phyloP scores from a whole-genome alignment of 2,113 vertebrate genomes.

The Aegotheles bennettii region DNA sequence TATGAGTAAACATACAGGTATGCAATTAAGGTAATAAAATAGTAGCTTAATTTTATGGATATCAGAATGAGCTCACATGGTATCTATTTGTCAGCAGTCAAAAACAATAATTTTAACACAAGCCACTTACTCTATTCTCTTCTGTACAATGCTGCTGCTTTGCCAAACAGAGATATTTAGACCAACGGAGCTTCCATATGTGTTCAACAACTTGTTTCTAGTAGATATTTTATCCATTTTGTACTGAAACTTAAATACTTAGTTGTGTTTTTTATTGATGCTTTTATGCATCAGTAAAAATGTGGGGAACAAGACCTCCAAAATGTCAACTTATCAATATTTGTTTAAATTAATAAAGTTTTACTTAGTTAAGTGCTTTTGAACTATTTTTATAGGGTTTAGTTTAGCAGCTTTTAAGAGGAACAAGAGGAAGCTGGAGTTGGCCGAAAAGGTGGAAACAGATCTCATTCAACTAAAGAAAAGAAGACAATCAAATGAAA shows the following conservation, averaged over 20 bases:
- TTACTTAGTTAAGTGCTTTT: slow-evolving; percentile 25
- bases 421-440: slow-evolving; percentile 97
- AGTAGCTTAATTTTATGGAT: slow-evolving; percentile 6
- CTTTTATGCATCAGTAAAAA: background rate
- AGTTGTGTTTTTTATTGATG: background rate
- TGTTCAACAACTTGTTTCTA: background rate
- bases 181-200: background rate
- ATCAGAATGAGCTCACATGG: slow-evolving; percentile 15
- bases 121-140: background rate
- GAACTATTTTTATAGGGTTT: slow-evolving; percentile 83
- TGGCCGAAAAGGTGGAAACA: slow-evolving; percentile 94
- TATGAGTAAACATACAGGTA: background rate
- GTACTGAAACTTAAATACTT: background rate
- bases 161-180: slow-evolving; percentile 1
- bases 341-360: background rate
- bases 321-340: background rate
- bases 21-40: slow-evolving; percentile 32
- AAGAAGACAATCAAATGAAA: slow-evolving; percentile 93
- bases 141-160: slow-evolving; percentile 3
- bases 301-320: background rate
- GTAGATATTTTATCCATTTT: background rate
- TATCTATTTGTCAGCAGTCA: slow-evolving; percentile 53
- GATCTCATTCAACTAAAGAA: slow-evolving; percentile 89
- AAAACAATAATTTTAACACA: slow-evolving; percentile 20
- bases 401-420: slow-evolving; percentile 98